These are phyloP conservation scores for Synergus itoensis DNA, from an alignment of 2,888 invertebrate species.

Conservation along the genomic window DNA sequence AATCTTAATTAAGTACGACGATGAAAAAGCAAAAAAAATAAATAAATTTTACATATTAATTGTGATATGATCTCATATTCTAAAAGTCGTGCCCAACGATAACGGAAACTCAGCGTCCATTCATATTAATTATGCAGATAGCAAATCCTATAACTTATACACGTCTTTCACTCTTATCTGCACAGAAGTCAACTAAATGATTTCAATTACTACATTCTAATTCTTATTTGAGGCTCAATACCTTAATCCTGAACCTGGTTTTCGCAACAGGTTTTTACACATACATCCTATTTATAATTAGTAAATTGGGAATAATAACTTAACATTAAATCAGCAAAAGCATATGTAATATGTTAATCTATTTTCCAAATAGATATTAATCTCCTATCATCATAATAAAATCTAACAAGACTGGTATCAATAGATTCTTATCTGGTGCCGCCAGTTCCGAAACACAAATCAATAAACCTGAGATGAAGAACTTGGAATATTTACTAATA, in stretches of 20 bases:
- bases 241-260: not conserved
- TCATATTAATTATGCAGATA: conserved; percentile 33
- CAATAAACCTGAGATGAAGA: too few relatives aligned
- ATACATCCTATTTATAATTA: not conserved
- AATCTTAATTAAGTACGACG: not conserved
- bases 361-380: not conserved
- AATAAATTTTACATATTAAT: not conserved
- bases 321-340: not conserved
- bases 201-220: conserved; percentile 29
- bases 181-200: conserved; percentile 23
- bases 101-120: conserved; percentile 1
- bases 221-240: not conserved
- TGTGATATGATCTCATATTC: not conserved
- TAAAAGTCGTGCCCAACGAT: not conserved
- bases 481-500: too few relatives aligned
- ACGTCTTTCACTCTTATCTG: conserved; percentile 15
- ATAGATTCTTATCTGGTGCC: too few relatives aligned
- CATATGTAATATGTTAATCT: not conserved
- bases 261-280: not conserved
- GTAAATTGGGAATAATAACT: not conserved
- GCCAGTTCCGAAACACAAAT: too few relatives aligned
- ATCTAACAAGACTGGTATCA: too few relatives aligned
- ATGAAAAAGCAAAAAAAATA: not conserved
- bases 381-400: too few relatives aligned
- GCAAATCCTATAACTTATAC: conserved; percentile 11